Conservation (phyloP, 2,888 invertebrate genomes). For the Stramonita haemastoma region DNA sequence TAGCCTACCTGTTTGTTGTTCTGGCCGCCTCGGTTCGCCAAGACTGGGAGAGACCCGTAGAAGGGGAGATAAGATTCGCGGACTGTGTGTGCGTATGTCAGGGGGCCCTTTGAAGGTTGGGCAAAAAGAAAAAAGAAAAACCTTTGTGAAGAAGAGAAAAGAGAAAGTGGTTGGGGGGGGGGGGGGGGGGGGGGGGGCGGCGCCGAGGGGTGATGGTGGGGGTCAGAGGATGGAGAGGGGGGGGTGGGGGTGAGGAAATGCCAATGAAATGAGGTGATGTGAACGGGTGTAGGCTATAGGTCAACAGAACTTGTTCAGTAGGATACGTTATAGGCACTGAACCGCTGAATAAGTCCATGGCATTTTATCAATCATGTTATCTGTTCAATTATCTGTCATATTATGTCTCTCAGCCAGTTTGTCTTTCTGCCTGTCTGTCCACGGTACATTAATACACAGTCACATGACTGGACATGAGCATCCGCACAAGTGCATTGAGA, state of each 20-base stretch:
- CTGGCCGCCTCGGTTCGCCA: conserved; percentile 2
- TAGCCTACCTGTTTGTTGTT: background rate
- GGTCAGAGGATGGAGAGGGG: background rate
- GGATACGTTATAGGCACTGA: background rate
- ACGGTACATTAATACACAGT: background rate
- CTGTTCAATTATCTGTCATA: background rate
- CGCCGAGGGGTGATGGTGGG: no score
- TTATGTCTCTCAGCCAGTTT: background rate
- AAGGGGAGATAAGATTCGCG: background rate
- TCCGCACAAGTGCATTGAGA: no score
- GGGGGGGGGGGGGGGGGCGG: background rate
- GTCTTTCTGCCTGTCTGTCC: background rate
- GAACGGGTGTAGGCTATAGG: background rate
- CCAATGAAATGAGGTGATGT: conserved; percentile 6
- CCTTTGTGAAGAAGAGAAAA: no score
- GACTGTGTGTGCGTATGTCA: background rate
- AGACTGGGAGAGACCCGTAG: background rate
- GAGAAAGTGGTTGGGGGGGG: background rate
- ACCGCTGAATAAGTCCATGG: background rate
- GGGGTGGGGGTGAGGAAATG: conserved; percentile 17
- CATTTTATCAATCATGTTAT: background rate
- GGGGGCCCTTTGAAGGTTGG: background rate
- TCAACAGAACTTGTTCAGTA: background rate
- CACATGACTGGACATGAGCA: background rate
- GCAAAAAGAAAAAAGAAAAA: no score